Evolutionary conservation across 2,113 vertebrate species (phyloP).

Genomic region (Pogonocichla stellata): DNA sequence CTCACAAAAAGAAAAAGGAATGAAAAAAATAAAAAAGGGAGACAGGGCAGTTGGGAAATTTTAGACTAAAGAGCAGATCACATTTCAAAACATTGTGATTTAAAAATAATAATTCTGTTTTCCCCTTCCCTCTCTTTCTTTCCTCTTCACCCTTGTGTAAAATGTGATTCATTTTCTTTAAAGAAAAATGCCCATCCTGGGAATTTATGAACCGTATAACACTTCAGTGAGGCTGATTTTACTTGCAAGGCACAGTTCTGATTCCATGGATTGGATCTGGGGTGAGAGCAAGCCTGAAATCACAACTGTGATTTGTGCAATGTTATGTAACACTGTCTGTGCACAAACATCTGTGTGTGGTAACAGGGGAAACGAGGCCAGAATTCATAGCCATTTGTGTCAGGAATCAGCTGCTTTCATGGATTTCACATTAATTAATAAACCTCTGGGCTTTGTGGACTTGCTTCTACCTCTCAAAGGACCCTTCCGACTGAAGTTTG

Average conservation of each 20-base stretch:
- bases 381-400: neutral
- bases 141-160: neutral
- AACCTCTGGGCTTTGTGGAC: neutral
- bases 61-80: neutral
- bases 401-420: neutral
- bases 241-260: neutral
- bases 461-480: slow-evolving; percentile 19
- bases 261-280: neutral
- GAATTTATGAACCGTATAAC: neutral
- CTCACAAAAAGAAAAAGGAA: neutral
- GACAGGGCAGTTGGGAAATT: neutral
- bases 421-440: neutral
- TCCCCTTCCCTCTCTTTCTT: neutral
- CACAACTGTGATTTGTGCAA: neutral
- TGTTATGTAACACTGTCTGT: neutral
- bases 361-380: neutral
- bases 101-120: slow-evolving; percentile 27
- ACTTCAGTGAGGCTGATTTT: neutral
- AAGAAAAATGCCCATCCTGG: neutral
- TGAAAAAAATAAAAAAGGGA: neutral
- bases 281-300: neutral
- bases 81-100: slow-evolving; percentile 45
- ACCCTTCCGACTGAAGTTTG: neutral
- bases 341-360: neutral
- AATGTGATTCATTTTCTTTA: neutral